Evolutionary conservation across 2,888 invertebrate species (phyloP).

Genomic region (Drepanosiphum platanoidis): DNA sequence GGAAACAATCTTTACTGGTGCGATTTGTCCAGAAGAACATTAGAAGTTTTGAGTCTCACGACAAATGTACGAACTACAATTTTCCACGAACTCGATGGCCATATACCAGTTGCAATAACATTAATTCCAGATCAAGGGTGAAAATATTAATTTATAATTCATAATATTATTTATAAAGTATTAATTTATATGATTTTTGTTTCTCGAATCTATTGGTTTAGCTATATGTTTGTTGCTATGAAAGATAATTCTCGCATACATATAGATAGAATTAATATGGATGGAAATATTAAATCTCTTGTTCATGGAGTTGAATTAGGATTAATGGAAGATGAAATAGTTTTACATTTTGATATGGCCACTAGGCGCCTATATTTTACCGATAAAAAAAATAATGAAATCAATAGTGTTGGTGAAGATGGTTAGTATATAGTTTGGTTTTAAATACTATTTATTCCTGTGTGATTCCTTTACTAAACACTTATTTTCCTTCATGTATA

Average conservation of each 20-base stretch:
- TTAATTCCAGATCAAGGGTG: constrained; percentile 77
- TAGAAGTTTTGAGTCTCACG: constrained; percentile 76
- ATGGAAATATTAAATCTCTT: constrained; percentile 70
- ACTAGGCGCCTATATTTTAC: constrained; percentile 74
- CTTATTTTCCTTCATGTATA: neutral
- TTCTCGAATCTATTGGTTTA: too few species aligned
- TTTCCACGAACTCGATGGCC: constrained; percentile 71
- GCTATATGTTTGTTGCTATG: constrained; percentile 74
- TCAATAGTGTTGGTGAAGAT: constrained; percentile 74
- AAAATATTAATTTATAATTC: constrained; percentile 63
- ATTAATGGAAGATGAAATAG: constrained; percentile 70
- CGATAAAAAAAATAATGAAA: constrained; percentile 75
- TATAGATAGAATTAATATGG: constrained; percentile 77
- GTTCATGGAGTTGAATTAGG: constrained; percentile 68
- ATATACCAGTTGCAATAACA: constrained; percentile 77
- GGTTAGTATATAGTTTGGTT: constrained; percentile 67
- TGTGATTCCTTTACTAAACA: neutral
- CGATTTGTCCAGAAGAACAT: constrained; percentile 73
- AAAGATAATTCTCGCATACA: constrained; percentile 67
- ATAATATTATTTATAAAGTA: neutral
- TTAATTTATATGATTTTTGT: constrained; percentile 48
- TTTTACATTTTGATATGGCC: constrained; percentile 71
- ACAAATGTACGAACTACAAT: constrained; percentile 73
- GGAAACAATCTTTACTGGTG: constrained; percentile 80
- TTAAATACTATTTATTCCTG: neutral